Evolutionary conservation across 2,113 vertebrate genomes (phyloP).

Genomic region (Gobiocypris rarus): DNA sequence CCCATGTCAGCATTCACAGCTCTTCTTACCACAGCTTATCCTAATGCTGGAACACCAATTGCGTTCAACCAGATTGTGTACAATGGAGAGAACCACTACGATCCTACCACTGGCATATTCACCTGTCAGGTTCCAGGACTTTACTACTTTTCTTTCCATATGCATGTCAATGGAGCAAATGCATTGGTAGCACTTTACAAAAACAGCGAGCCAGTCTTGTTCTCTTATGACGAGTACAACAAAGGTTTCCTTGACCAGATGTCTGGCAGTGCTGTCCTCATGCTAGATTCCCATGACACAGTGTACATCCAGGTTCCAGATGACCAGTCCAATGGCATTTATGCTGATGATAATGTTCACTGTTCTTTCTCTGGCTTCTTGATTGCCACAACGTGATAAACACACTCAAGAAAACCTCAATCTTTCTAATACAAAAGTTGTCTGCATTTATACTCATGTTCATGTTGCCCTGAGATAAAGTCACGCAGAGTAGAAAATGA

Average conservation of each 20-base stretch:
- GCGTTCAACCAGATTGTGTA: constrained; percentile 89
- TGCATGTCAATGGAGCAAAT: constrained; percentile 93
- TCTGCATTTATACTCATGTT: not conserved
- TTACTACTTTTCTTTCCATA: constrained; percentile 92
- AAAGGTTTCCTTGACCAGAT: constrained; percentile 96
- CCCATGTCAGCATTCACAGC: constrained; percentile 91
- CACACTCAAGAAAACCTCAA: constrained; percentile 60
- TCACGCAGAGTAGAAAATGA: not conserved
- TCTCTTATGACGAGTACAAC: constrained; percentile 92
- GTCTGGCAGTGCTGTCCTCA: constrained; percentile 87
- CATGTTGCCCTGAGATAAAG: constrained; percentile 43
- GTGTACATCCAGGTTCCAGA: constrained; percentile 92
- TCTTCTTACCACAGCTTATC: constrained; percentile 89
- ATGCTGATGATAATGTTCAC: constrained; percentile 91
- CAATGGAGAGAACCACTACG: constrained; percentile 93
- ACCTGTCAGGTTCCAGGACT: constrained; percentile 89
- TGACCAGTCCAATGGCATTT: constrained; percentile 90
- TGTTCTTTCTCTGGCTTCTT: constrained; percentile 96
- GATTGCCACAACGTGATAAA: constrained; percentile 87
- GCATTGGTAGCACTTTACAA: constrained; percentile 92
- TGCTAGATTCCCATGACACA: constrained; percentile 86
- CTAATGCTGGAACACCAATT: constrained; percentile 83
- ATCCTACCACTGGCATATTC: constrained; percentile 87
- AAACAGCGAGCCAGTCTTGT: constrained; percentile 87
- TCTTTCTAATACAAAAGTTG: constrained; percentile 55